Base-by-base conservation (phyloP, 1,140 invertebrate species). In the Asbolus verrucosus region DNA sequence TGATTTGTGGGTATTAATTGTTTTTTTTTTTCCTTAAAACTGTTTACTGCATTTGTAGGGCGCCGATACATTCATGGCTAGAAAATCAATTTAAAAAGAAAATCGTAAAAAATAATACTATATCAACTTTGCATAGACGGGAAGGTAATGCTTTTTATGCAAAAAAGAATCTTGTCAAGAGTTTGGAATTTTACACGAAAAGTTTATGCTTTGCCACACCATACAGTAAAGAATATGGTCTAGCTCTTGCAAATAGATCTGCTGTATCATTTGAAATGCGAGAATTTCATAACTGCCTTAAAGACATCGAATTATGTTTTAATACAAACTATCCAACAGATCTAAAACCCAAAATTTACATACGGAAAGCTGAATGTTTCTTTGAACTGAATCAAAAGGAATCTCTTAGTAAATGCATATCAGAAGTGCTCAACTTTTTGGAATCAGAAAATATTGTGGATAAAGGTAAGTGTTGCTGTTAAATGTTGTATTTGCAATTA, bases 171-270 rank as follows among this genome's bases (percentile, higher is more conserved):
- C 66, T 73, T 24, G 18, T 71, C 2, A 74, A 78, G 61, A 75
- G 73, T 66, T 70, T 79, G 18, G 67, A 74, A 41, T 72, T 68
- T 70, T 79, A 77, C 36, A 77, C 76, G 1, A 75, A 74, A 67
- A 77, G 76, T 65, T 72, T 79, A 41, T 76, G 76, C 61, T 74
- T 33, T 74, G 78, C 78, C n/a, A 73, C 66, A 66, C 69, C 69
- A 43, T 54, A 73, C 39, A 67, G 71, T 24, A 65, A 72, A 65
- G 70, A 75, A 27, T 78, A 75, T 67, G 67, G 70, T 13, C 46
- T 76, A 21, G 77, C 76, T 43, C 68, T 78, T 16, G 75, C 77
- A 5, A 80, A 80, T 67, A 70, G 77, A 69, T 80, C 78, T 6
- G 78, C 78, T 0, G 73, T 72, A 21, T 75, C 70, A 50, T 80